These are phyloP conservation scores for Corythornis leucogaster DNA, from an alignment of 2,797 vertebrate genomes.

Conservation along the genomic window DNA sequence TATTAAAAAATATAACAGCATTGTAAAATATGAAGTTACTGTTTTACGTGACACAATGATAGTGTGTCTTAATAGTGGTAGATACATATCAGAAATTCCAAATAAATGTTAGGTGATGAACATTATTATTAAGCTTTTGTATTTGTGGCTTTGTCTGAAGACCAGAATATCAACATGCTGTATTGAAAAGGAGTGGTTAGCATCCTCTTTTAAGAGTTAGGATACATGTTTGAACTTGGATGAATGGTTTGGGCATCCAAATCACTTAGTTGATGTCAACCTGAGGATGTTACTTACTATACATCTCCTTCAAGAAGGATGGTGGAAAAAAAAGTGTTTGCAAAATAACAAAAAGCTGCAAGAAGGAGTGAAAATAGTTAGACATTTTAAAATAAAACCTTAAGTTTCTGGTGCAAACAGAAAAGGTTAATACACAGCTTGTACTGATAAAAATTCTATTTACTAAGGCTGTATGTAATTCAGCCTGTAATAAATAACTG, in stretches of 20 bases:
- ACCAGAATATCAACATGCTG: neutral
- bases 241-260: neutral
- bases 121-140: neutral
- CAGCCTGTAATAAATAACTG: neutral
- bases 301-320: neutral
- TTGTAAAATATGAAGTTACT: neutral
- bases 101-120: neutral
- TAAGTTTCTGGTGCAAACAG: neutral
- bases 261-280: neutral
- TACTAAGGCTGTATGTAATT: accelerated
- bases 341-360: neutral
- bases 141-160: neutral
- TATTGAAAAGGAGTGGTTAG: neutral
- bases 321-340: neutral
- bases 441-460: neutral
- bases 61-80: neutral
- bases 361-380: neutral
- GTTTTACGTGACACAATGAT: neutral
- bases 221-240: neutral
- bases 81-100: neutral
- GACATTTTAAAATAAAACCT: neutral
- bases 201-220: neutral
- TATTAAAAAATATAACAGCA: constrained; percentile 3
- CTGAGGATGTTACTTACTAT: neutral
- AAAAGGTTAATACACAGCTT: neutral